These are phyloP conservation scores for Leistus spinibarbis DNA, from an alignment of 2,888 invertebrate genomes.

Conservation along the genomic window DNA sequence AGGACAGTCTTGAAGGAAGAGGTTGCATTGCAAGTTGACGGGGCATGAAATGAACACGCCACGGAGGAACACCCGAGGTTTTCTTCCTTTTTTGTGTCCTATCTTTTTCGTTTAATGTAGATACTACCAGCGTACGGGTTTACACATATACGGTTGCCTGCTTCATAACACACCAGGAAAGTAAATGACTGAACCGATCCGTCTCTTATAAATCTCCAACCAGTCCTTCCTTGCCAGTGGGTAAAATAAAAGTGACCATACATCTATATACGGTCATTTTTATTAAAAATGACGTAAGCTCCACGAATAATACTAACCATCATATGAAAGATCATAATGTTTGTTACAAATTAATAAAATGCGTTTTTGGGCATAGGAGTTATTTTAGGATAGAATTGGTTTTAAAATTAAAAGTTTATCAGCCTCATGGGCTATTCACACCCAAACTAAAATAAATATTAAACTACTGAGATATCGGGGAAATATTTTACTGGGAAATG, in stretches of 20 bases:
- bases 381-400: no score
- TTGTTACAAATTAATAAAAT: no score
- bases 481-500: no score
- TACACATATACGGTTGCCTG: conserved; percentile 1
- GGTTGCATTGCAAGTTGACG: conserved; percentile 52
- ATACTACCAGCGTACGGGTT: neutral
- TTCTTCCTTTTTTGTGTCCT: neutral
- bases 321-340: no score
- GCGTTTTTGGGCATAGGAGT: no score
- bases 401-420: no score
- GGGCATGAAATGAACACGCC: conserved; percentile 55
- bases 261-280: neutral
- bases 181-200: neutral
- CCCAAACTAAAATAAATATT: no score
- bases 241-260: neutral
- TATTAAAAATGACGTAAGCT: neutral
- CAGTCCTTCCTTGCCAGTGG: neutral
- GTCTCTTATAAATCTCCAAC: neutral
- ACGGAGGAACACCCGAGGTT: conserved; percentile 29
- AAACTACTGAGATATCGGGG: no score
- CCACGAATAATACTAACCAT: neutral
- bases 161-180: conserved; percentile 1
- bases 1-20: conserved; percentile 40
- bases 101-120: neutral
- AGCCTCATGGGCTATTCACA: no score